A percentile compares a stretch with the other conserved stretches of the same genome.
Conservation (phyloP, 2,113 vertebrate species). For the Seriola rivoliana region DNA sequence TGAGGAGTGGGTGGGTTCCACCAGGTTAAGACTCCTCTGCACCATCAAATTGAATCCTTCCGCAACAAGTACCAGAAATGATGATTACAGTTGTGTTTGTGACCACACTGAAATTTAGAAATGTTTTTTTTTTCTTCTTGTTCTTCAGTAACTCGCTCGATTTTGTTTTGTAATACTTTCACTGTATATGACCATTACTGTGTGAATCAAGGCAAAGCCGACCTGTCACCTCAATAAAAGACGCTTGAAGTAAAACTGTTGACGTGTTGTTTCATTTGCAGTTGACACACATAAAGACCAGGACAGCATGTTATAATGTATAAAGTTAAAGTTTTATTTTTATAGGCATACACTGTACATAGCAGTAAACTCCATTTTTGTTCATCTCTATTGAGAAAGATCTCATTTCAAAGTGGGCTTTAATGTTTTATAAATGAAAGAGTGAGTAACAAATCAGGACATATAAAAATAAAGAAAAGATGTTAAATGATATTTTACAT, state of each 20-base stretch:
- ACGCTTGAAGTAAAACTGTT: slow-evolving; percentile 74
- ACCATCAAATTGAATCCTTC: slow-evolving; percentile 46
- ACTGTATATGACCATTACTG: slow-evolving; percentile 86
- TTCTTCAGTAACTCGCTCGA: slow-evolving; percentile 20
- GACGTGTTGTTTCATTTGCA: neutral
- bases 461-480: slow-evolving; percentile 38
- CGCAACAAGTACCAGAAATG: slow-evolving; percentile 30
- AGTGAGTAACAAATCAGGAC: slow-evolving; percentile 51
- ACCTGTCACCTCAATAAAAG: slow-evolving; percentile 85
- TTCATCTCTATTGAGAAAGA: slow-evolving; percentile 73
- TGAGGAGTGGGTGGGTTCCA: slow-evolving; percentile 28
- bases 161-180: slow-evolving; percentile 73
- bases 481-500: slow-evolving; percentile 62
- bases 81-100: slow-evolving; percentile 55
- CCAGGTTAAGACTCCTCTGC: slow-evolving; percentile 35
- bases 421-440: slow-evolving; percentile 54
- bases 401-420: slow-evolving; percentile 64
- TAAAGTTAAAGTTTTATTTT: slow-evolving; percentile 86
- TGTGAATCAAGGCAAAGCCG: slow-evolving; percentile 78
- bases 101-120: slow-evolving; percentile 33
- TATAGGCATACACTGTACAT: slow-evolving; percentile 84
- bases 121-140: slow-evolving; percentile 7
- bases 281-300: slow-evolving; percentile 20
- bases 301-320: slow-evolving; percentile 66
- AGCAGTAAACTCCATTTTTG: slow-evolving; percentile 75